Evolutionary conservation across 2,113 vertebrate genomes (phyloP).

Genomic region (Cygnus atratus): DNA sequence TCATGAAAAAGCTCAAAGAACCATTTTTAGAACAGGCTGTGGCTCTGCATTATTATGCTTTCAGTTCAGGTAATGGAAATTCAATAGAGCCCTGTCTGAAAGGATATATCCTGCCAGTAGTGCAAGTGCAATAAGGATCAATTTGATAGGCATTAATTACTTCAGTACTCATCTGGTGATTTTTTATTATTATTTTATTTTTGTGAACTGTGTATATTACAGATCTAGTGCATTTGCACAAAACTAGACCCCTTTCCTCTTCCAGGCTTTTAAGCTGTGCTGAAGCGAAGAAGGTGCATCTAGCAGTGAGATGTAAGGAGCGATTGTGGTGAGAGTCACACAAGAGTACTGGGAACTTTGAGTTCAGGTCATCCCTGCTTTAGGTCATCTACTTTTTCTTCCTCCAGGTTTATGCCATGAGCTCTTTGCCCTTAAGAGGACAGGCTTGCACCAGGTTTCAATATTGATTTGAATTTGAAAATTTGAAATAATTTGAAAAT

Average conservation of each 20-base stretch:
- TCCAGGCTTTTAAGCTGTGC: neutral
- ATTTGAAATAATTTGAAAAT: neutral
- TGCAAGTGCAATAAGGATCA: neutral
- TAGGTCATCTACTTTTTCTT: neutral
- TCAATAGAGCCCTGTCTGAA: neutral
- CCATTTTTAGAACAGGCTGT: neutral
- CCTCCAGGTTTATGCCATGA: neutral
- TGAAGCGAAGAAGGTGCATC: neutral
- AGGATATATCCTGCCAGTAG: neutral
- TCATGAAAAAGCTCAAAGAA: neutral
- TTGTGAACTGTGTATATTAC: neutral
- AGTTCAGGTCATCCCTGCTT: neutral
- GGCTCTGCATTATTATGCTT: conserved; percentile 3
- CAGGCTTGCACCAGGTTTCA: neutral
- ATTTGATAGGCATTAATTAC: conserved; percentile 16
- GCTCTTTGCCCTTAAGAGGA: neutral
- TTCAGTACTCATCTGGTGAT: neutral
- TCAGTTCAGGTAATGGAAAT: conserved; percentile 30
- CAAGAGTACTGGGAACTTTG: neutral
- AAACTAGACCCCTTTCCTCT: neutral
- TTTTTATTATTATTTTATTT: neutral
- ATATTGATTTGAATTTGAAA: neutral
- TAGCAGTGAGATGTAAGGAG: too few relatives aligned
- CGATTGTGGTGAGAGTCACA: neutral
- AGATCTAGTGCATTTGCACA: neutral